phyloP scores from a whole-genome alignment of 2,797 vertebrate species.

The Clarias laeviceps region DNA sequence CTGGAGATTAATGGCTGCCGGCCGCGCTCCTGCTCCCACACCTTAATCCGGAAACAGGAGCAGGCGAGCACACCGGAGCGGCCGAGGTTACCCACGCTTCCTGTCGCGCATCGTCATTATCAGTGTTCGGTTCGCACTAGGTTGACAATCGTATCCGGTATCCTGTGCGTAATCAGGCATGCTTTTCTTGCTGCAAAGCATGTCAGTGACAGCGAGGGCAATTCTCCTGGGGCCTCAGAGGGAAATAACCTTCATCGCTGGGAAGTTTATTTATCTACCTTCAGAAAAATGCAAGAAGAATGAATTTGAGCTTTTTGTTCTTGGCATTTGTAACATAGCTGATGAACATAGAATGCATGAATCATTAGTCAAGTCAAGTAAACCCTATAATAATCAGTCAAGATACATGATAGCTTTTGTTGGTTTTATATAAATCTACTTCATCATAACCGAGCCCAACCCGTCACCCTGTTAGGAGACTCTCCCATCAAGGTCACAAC shows the following conservation, averaged over 20 bases:
- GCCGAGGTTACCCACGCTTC: conserved; percentile 60
- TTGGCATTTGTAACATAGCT: background rate
- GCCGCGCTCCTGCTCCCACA: conserved; percentile 69
- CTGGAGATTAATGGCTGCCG: conserved; percentile 66
- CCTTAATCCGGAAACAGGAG: conserved; percentile 71
- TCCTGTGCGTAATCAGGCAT: conserved; percentile 11
- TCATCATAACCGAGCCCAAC: too few relatives aligned
- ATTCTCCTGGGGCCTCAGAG: background rate
- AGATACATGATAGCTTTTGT: too few relatives aligned
- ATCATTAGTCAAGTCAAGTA: background rate
- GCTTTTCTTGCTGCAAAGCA: conserved; percentile 9
- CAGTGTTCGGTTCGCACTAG: background rate
- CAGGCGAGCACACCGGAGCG: conserved; percentile 60
- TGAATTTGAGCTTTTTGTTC: background rate
- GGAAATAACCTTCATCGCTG: conserved; percentile 22
- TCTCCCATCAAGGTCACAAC: too few relatives aligned
- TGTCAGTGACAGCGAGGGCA: conserved; percentile 32
- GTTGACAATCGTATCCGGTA: conserved; percentile 9
- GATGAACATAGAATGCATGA: background rate
- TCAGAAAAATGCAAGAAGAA: background rate
- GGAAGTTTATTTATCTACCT: too few relatives aligned
- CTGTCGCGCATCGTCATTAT: conserved; percentile 26
- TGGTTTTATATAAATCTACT: background rate
- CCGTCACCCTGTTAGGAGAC: too few relatives aligned
- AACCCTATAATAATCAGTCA: background rate